These are phyloP conservation scores for Turritopsis dohrnii DNA, from an alignment of 30 jellyfish, hydroid and myxozoan species.

Conservation along the genomic window DNA sequence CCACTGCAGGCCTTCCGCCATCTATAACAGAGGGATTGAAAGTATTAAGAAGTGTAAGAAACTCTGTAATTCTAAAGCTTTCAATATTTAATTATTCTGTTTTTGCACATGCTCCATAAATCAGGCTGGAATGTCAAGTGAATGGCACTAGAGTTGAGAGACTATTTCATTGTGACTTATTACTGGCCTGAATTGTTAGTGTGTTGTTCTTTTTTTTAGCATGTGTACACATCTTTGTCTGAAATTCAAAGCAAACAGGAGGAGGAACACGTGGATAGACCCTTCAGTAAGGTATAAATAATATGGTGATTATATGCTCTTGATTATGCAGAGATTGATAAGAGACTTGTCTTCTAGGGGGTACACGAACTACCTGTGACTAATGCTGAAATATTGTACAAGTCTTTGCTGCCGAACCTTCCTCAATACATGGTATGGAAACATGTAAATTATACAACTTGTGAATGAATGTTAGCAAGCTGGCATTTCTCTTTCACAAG, in stretches of 20 bases:
- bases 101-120: too few species aligned
- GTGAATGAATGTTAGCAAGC: neutral
- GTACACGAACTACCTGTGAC: conserved; percentile 87
- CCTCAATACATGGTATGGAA: conserved; percentile 93
- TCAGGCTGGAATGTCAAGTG: too few species aligned
- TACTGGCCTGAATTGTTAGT: neutral
- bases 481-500: neutral
- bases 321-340: neutral
- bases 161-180: neutral
- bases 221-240: conserved; percentile 82
- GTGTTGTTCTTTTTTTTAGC: conserved; percentile 46
- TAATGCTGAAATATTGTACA: conserved; percentile 84
- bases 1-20: conserved; percentile 93
- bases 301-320: neutral
- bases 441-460: neutral
- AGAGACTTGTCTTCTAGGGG: conserved; percentile 48
- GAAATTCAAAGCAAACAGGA: conserved; percentile 87
- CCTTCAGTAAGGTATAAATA: conserved; percentile 84
- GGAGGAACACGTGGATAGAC: conserved; percentile 91
- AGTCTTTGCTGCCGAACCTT: conserved; percentile 80
- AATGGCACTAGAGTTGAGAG: neutral
- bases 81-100: too few species aligned
- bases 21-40: conserved; percentile 84
- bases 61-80: neutral
- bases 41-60: conserved; percentile 75